phyloP scores from a whole-genome alignment of 2,888 invertebrate species.

The Holacanthella duospinosa region DNA sequence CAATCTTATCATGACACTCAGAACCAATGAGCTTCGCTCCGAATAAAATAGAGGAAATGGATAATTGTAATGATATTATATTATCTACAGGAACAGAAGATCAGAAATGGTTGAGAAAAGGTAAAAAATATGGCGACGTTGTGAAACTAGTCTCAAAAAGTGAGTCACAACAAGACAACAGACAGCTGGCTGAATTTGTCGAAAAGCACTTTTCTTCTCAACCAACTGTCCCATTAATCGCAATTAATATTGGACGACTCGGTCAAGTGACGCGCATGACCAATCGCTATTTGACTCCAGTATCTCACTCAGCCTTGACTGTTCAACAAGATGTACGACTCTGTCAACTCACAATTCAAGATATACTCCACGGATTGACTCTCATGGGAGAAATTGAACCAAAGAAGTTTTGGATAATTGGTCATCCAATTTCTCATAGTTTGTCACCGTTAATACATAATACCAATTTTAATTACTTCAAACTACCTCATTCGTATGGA shows the following conservation, averaged over 20 bases:
- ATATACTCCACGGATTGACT: background rate
- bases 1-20: too few relatives aligned
- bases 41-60: too few relatives aligned
- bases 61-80: too few relatives aligned
- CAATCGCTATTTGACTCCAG: background rate
- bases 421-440: background rate
- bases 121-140: background rate
- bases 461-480: background rate
- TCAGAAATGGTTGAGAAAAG: background rate
- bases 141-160: background rate
- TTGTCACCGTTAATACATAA: background rate
- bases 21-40: too few relatives aligned
- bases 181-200: background rate
- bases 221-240: background rate
- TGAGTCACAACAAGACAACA: background rate
- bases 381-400: background rate
- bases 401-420: background rate
- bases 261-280: background rate
- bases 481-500: background rate
- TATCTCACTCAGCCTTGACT: background rate
- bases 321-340: background rate
- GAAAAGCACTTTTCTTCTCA: background rate
- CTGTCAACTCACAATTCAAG: background rate
- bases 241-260: background rate
- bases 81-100: too few relatives aligned